Conservation (phyloP, 2,888 invertebrate species). For the Pharmacophagus antenor region DNA sequence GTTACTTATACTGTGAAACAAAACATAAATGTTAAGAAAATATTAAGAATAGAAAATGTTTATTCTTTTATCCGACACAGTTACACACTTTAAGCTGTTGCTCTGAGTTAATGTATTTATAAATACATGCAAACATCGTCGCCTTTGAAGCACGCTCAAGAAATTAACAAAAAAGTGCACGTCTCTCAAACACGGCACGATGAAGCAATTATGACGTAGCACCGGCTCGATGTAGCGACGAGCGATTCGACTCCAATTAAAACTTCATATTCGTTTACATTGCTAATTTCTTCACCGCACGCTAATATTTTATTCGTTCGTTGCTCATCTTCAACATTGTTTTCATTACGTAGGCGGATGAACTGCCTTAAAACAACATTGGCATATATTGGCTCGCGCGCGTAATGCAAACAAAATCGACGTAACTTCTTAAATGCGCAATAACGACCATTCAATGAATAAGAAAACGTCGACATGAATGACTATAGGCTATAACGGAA, state of each 20-base stretch:
- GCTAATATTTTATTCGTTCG: constrained; percentile 24
- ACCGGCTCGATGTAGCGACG: constrained; percentile 47
- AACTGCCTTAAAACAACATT: constrained; percentile 1
- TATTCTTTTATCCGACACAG: too few species aligned
- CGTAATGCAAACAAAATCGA: constrained; percentile 57
- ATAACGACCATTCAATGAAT: constrained; percentile 63
- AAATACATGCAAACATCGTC: not conserved
- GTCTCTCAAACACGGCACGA: constrained; percentile 50
- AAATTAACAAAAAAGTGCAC: constrained; percentile 14
- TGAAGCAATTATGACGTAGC: constrained; percentile 62
- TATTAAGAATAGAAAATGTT: too few species aligned
- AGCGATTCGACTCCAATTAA: constrained; percentile 49
- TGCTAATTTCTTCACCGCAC: constrained; percentile 23
- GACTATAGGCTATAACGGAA: constrained; percentile 62
- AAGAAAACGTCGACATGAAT: constrained; percentile 60
- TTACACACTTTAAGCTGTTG: too few species aligned
- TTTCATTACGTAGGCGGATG: constrained; percentile 12
- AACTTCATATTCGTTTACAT: constrained; percentile 36
- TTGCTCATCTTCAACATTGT: constrained; percentile 21
- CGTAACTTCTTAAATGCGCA: constrained; percentile 57
- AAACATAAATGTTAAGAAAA: not conserved
- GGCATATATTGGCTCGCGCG: constrained; percentile 44
- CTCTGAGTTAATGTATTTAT: too few species aligned
- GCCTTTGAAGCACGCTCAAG: constrained; percentile 3
- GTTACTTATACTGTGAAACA: not conserved